These are phyloP conservation scores for Cyrtorhinus lividipennis DNA, from an alignment of 1,140 invertebrate genomes.

Conservation along the genomic window DNA sequence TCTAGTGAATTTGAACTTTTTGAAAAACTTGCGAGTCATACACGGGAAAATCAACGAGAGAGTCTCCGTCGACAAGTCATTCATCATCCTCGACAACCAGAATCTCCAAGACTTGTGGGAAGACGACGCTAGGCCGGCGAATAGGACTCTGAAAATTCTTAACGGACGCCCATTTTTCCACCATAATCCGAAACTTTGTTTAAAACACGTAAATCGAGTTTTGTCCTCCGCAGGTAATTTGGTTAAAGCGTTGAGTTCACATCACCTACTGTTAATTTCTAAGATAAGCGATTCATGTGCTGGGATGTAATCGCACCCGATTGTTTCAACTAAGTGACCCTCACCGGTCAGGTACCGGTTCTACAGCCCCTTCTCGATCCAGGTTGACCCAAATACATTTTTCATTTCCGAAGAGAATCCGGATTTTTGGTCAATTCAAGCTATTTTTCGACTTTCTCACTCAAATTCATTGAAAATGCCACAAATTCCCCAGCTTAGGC, in stretches of 20 bases:
- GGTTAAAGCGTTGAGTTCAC: too few species aligned
- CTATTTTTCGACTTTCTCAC: too few species aligned
- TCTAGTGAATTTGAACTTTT: constrained; percentile 68
- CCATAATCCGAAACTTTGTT: constrained; percentile 86
- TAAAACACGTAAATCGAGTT: constrained; percentile 54
- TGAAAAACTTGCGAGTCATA: constrained; percentile 60
- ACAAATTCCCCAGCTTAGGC: too few species aligned
- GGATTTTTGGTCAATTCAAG: too few species aligned
- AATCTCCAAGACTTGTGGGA: constrained; percentile 85
- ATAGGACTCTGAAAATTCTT: constrained; percentile 34
- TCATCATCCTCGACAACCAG: constrained; percentile 73
- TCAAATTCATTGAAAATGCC: too few species aligned
- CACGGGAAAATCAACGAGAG: constrained; percentile 33
- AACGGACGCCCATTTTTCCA: constrained; percentile 72
- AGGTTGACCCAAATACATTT: too few species aligned
- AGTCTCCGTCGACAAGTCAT: constrained; percentile 37
- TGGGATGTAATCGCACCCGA: too few species aligned
- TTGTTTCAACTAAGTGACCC: neutral
- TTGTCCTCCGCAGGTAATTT: constrained; percentile 38
- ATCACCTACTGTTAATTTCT: too few species aligned
- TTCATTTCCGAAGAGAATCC: too few species aligned
- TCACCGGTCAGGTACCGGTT: too few species aligned
- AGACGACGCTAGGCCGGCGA: constrained; percentile 35
- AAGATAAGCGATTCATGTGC: too few species aligned
- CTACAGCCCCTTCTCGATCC: too few species aligned